Evolutionary conservation across 2,888 invertebrate species (phyloP), one percentile per base, ranked within the genome.

Genomic region (Perithous albicinctus): DNA sequence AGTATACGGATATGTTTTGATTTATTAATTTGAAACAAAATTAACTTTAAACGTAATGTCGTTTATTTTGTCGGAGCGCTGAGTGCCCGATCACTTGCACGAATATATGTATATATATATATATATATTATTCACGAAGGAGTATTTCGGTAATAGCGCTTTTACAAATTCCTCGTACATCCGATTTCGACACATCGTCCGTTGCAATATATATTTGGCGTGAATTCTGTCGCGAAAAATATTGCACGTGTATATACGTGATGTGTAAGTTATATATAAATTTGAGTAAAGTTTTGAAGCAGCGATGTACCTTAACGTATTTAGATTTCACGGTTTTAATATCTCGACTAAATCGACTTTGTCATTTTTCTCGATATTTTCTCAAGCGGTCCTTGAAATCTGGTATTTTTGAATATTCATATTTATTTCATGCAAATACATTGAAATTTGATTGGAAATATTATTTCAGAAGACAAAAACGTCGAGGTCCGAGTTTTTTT

Each of bases 131-230:
- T 48, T 20, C 20, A 48, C 23, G 20, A 23, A 48, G n/a, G 23
- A 20, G 48, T 2, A 20, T 8, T 23, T 15, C n/a, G 10, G 43
- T 5, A 41, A 64, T 26, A 8, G 20, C 20, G 48, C 48, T 43
- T 41, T 43, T n/a, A 26, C 26, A n/a, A 43, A 7, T 15, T 4
- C 26, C 63, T 10, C n/a, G 23, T 23, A n/a, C n/a, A 43, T 64
- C 43, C 43, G n/a, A 64, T 43, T 64, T 64, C 43, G 43, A 64
- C 41, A n/a, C 63, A 23, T 64, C 26, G 15, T 43, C 32, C 7
- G 6, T 20, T 7, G 43, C 26, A 64, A 43, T 26, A 12, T 26
- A 12, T 26, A 23, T 64, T 43, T 64, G 43, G 41, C 63, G n/a
- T 26, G 15, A 64, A 64, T 64, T 43, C 32, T 23, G 26, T 15